Base-by-base conservation (phyloP, 2,888 invertebrate genomes). In the Gerris lacustris region DNA sequence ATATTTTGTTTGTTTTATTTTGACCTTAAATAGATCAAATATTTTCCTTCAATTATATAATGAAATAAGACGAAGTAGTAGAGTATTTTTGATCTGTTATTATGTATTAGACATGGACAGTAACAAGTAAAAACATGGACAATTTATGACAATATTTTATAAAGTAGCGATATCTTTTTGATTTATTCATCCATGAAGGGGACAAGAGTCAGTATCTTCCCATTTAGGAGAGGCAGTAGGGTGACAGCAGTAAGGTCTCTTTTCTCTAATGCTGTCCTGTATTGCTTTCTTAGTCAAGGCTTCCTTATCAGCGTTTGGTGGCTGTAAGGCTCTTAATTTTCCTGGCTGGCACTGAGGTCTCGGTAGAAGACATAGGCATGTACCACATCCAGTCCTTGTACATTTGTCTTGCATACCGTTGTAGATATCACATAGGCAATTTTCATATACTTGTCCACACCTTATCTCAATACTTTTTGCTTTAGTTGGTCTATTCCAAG, bases 351-450 rank as follows among this genome's bases (percentile, higher is more conserved):
- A 64, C 17, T n/a, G 18, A 18, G 64, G 64, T 31, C 17, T 31
- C 31, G 64, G 64, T 9, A n/a, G 7, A 11, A 64, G 64, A 31
- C 64, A 64, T 64, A 64, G 5, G 31, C 18, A 31, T 2, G 18
- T 64, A n/a, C 64, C 64, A 64, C 64, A 64, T 9, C 31, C 64
- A 18, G 31, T n/a, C 64, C 64, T 64, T 2, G 11, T 9, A 31
- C 64, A 64, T 31, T 18, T n/a, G 18, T 64, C 64, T 64, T 64
- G 64, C 17, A 64, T 9, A n/a, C 64, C 64, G 18, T 64, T 64
- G 64, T 64, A 18, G 9, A n/a, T 64, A 9, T n/a, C 17, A 31
- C 64, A 64, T 9, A 7, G 9, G 5, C 64, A 64, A 31, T n/a
- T 18, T 9, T 17, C 18, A 9, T n/a, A 64, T 7, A 64, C 31